These are phyloP conservation scores for Notoglanidium macrostoma DNA, from an alignment of 2,797 vertebrate genomes.

Conservation along the genomic window DNA sequence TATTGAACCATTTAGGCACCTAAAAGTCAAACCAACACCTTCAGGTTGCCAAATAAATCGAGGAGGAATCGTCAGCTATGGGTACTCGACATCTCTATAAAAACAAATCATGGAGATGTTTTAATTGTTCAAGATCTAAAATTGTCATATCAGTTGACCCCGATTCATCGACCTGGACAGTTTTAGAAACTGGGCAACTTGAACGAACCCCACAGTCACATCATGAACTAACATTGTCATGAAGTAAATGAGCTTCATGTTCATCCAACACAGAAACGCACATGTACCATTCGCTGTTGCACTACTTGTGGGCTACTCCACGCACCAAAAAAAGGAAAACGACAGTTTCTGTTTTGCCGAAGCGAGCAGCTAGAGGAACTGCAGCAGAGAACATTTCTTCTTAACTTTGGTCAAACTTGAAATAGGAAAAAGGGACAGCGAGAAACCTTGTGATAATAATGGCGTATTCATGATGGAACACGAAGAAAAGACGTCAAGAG, in stretches of 20 bases:
- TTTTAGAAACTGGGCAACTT: background rate
- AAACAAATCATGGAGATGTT: background rate
- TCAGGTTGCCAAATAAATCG: background rate
- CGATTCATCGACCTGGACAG: background rate
- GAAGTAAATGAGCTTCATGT: background rate
- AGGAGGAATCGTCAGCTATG: background rate
- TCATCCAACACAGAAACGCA: background rate
- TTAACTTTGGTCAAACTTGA: background rate
- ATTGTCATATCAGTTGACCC: background rate
- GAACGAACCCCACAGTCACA: background rate
- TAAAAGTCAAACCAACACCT: background rate
- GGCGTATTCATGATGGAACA: background rate
- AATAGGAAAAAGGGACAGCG: background rate
- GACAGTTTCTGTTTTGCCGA: background rate
- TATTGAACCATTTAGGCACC: background rate
- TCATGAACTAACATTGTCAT: background rate
- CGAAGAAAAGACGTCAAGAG: background rate
- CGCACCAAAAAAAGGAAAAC: background rate
- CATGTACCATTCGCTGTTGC: background rate
- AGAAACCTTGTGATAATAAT: background rate
- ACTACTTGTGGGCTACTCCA: too few relatives aligned
- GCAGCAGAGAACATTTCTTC: background rate
- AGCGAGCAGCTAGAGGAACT: background rate
- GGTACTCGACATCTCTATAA: background rate
- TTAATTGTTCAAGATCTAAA: background rate